These are phyloP conservation scores for Cecropterus lyciades DNA, from an alignment of 1,140 invertebrate species.

Conservation along the genomic window DNA sequence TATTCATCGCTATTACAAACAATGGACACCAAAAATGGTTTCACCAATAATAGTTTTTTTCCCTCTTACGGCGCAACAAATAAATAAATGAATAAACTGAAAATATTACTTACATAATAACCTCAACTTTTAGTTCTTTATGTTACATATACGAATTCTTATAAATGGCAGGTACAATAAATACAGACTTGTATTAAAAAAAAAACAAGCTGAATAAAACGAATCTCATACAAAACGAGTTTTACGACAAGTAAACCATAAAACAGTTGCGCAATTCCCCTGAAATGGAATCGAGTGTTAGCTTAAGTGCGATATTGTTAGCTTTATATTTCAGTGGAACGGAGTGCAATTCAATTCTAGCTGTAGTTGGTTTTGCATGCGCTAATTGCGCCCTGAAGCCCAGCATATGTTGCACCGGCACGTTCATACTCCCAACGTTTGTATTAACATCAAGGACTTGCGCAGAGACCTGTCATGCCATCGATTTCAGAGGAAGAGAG, in stretches of 20 bases:
- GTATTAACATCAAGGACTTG: constrained; percentile 56
- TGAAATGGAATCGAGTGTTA: constrained; percentile 7
- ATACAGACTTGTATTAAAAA: too few species aligned
- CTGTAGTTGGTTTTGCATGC: constrained; percentile 33
- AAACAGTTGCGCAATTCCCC: neutral
- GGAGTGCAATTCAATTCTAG: neutral
- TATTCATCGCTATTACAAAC: too few species aligned
- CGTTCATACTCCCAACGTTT: constrained; percentile 44
- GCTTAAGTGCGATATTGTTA: constrained; percentile 6
- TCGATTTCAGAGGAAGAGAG: constrained; percentile 23
- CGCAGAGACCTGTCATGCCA: constrained; percentile 45
- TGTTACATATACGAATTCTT: too few species aligned
- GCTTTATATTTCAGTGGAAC: neutral
- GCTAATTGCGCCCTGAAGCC: constrained; percentile 12
- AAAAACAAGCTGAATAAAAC: too few species aligned
- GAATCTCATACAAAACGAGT: neutral
- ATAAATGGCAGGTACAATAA: too few species aligned
- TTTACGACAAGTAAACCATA: neutral
- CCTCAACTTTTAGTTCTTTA: too few species aligned
- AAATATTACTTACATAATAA: too few species aligned
- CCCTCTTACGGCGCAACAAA: too few species aligned
- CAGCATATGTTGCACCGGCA: constrained; percentile 49
- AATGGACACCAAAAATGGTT: too few species aligned
- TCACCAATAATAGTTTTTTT: too few species aligned
- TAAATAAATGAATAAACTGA: too few species aligned